Conservation (phyloP, 2,113 vertebrate genomes). For the Sphaerodactylus townsendi region DNA sequence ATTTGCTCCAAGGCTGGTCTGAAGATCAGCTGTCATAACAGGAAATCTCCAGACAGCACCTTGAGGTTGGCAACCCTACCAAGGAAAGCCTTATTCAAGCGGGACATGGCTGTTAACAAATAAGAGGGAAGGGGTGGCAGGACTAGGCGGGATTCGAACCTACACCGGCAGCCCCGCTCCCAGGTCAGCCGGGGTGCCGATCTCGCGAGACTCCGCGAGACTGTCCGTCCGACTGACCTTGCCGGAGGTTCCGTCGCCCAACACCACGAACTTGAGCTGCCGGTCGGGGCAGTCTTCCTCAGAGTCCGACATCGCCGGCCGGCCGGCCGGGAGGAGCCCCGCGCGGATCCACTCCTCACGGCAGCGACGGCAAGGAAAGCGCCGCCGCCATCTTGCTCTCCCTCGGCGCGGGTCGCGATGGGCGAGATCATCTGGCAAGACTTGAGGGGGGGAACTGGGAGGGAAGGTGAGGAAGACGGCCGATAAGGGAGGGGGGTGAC, state of each 20-base stretch:
- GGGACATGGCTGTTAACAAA: no score
- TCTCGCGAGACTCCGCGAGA: no score
- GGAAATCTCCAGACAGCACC: no score
- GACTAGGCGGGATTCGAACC: no score
- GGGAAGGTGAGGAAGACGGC: not conserved
- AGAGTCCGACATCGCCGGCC: slow-evolving; percentile 93
- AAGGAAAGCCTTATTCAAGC: no score
- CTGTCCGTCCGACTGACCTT: slow-evolving; percentile 80
- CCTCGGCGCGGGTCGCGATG: slow-evolving; percentile 26
- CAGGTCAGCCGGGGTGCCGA: no score
- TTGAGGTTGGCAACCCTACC: no score
- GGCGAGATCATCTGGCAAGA: slow-evolving; percentile 12
- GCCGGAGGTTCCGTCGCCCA: slow-evolving; percentile 95
- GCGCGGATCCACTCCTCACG: slow-evolving; percentile 16
- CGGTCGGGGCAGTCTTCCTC: slow-evolving; percentile 93
- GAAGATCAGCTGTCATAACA: no score
- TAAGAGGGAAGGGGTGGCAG: no score
- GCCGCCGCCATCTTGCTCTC: slow-evolving; percentile 80
- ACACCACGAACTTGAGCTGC: slow-evolving; percentile 92
- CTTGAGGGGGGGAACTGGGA: not conserved
- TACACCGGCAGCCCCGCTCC: no score
- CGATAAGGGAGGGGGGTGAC: not conserved
- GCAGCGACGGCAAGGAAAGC: accelerated
- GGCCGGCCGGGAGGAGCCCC: not conserved
- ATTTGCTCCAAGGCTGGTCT: no score